Base-by-base conservation (phyloP, 2,888 invertebrate species). In the Periphyllus acericola region DNA sequence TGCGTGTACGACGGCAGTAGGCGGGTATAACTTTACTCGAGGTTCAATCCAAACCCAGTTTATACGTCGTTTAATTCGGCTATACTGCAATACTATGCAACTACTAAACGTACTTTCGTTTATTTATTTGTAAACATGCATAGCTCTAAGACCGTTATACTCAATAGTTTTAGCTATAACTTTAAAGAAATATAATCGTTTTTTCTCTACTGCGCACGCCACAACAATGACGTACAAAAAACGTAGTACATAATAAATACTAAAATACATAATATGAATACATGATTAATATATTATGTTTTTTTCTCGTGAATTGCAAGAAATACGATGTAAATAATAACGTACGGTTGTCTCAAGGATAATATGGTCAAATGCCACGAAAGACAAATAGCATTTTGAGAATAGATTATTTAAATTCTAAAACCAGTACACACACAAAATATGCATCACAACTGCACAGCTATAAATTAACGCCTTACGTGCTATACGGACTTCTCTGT, bases 371-470 rank as follows among this genome's bases (percentile, higher is more conserved):
- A 11, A 60, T 34, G 29, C 46, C 29, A 68, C 32, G 29, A 68
- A 32, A 40, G 29, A 68, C 29, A 29, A 68, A 81, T 68, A 68
- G 66, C 46, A 14, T 46, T 81, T 46, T 68, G n/a, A 9, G 21
- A 81, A 81, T 29, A 32, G 68, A 46, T 29, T 29, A 72, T 82
- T 82, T 72, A 25, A 34, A 82, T 21, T 72, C n/a, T 34, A 72
- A 82, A 72, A 72, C 72, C 71, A 72, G 46, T 72, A 80, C 79
- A 36, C 66, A 40, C 29, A 66, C 29, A 66, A 32, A 19, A n/a
- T 25, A 68, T 68, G 25, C 29, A n/a, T 60, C 52, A 21, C 21
- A 3, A 55, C 55, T 79, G 34, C 55, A 25, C 32, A 78, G 78
- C 52, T 76, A 3, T 52, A 52, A 79, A 60, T 34, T 32, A 34